A percentile compares a stretch with the other conserved stretches of the same genome.
Conservation (phyloP, 2,113 vertebrate species). For the Psittacus erithacus region DNA sequence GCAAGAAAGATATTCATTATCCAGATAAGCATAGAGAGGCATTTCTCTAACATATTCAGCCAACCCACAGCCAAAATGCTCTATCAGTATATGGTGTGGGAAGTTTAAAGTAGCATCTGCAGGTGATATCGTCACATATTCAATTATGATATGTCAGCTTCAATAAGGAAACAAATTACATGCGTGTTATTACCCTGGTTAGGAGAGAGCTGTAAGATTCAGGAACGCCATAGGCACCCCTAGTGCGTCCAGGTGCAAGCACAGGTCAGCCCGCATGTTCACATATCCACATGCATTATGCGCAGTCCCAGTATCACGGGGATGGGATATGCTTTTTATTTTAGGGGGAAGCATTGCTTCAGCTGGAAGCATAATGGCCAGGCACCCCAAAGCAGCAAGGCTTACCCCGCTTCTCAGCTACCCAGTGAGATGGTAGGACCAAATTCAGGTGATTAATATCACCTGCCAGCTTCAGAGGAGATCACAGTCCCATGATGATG, state of each 20-base stretch:
- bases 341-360: not conserved
- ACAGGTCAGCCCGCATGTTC: not conserved
- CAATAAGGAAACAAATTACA: not conserved
- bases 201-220: not conserved
- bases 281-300: not conserved
- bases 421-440: rapidly evolving
- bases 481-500: not conserved
- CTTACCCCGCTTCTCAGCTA: not conserved
- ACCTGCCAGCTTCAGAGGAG: not conserved
- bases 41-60: not conserved
- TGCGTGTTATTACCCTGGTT: not conserved
- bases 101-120: slow-evolving; percentile 12
- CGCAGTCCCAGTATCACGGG: not conserved
- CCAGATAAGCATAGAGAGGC: not conserved
- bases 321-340: not conserved
- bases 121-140: not conserved
- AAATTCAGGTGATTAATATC: not conserved
- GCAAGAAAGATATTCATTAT: not conserved
- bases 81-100: not conserved
- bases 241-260: not conserved
- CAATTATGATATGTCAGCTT: not conserved
- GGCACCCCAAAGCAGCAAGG: not conserved
- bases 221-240: not conserved
- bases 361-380: not conserved
- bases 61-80: not conserved